Base-by-base conservation (phyloP, 2,113 vertebrate genomes). In the Anoura caudifer region DNA sequence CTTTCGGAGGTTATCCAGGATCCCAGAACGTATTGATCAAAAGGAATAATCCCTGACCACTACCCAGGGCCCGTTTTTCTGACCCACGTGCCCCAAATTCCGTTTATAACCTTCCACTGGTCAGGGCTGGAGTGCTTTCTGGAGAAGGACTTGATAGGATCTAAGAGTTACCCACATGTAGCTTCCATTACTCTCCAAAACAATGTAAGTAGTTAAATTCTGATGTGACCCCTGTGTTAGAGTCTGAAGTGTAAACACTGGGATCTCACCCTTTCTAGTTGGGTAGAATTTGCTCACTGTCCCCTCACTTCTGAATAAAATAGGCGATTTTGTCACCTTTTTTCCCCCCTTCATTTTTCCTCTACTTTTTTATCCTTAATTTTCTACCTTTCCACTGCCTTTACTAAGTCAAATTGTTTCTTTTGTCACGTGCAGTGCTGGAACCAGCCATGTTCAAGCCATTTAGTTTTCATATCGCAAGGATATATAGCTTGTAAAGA, bases 141-240 rank as follows among this genome's bases (percentile, higher is more conserved):
- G 22, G 77, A 69, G 28, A 79, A 41, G 65, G 52, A 72, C 31
- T 33, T 22, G 26, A 9, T 47, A 20, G 70, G 28, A 52, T 19
- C 56, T 24, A 69, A 14, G 24, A 43, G 15, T 36, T 31, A 5
- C 4, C 24, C 87, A 31, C 14, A 43, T 11, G 0, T 31, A 13
- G 8, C 24, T n/a, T 50, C 15, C 47, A 3, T 69, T 28, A 54
- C 59, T 81, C 50, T 69, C 75, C 83, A 9, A 92, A 97, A 89
- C 96, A 95, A 96, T 94, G 76, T 86, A 96, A 94, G 94, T 79
- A 91, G 96, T 97, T 98, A 97, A 97, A 84, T 97, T 98, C 96
- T 97, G 97, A 97, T 82, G 47, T 97, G 97, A 91, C 43, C 22
- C 26, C 59, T 87, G 84, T 95, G 95, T 97, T 97, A 95, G 96